Base-by-base conservation (phyloP, 2,888 invertebrate genomes). In the Habroteleia sp. region DNA sequence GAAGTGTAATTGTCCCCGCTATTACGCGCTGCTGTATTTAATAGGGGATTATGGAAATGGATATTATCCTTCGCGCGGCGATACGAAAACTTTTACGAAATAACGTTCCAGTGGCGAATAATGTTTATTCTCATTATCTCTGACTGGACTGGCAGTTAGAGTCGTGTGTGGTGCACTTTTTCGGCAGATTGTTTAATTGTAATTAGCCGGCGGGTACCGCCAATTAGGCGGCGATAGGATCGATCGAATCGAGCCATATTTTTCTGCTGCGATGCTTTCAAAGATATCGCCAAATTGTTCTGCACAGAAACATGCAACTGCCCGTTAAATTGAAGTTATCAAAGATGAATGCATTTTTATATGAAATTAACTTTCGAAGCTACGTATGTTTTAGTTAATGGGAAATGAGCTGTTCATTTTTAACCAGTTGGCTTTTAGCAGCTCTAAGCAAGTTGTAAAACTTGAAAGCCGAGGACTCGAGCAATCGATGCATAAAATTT, bases 31-130 rank as follows among this genome's bases (percentile, higher is more conserved):
- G 41, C 63, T 63, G 72, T 72, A 72, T 72, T 72, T 72, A 72
- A 72, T 72, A 65, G 72, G 63, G 72, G 72, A 72, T 72, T 72
- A 72, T 72, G 72, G 63, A 63, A 72, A 72, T 72, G 72, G 72
- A 58, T 63, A 58, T 63, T 58, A 58, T 72, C 50, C 72, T 60
- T 54, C 39, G 69, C 50, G 29, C 25, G 7, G 44, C 31, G 39
- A 23, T 62, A 41, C 33, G 58, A 58, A 72, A 72, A 72, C 33
- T 56, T 63, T 63, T 20, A 25, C 63, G 42, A 63, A 63, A 63
- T 72, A 63, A 56, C 44, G 63, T 54, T 63, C 50, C 46, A 62
- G 44, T 46, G 44, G n/a, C 52, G 37, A 71, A 62, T 71, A 54
- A 62, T 71, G 62, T 71, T 71, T 62, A 25, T 71, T 62, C 71